Percentiles rank a stretch among this genome's conserved stretches.
phyloP scores from a whole-genome alignment of 2,113 vertebrate species.

The Colossoma macropomum region DNA sequence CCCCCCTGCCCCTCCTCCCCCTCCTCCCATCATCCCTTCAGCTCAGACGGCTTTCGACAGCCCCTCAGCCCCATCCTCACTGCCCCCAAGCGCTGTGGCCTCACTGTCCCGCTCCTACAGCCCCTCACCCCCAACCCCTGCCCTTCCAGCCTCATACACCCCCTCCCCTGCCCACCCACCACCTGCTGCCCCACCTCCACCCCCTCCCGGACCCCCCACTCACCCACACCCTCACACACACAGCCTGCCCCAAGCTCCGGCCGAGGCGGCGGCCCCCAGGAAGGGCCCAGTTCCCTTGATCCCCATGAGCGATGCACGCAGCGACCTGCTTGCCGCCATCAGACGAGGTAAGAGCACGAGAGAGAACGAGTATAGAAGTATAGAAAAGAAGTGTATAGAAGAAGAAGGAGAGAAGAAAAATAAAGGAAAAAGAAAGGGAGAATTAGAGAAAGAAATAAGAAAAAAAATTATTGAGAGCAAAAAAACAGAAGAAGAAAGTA shows the following conservation, averaged over 20 bases:
- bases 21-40: conserved; percentile 85
- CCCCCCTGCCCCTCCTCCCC: conserved; percentile 85
- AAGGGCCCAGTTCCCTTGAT: conserved; percentile 84
- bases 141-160: conserved; percentile 73
- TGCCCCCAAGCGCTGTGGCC: conserved; percentile 63
- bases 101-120: conserved; percentile 71
- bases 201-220: conserved; percentile 62
- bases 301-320: conserved; percentile 92
- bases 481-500: too few relatives aligned
- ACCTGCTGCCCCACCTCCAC: conserved; percentile 66
- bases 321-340: conserved; percentile 90
- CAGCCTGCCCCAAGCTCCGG: conserved; percentile 62
- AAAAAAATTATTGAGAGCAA: too few relatives aligned
- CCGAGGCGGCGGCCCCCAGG: conserved; percentile 66
- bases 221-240: conserved; percentile 65
- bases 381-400: not conserved
- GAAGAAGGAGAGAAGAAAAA: not conserved
- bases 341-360: conserved; percentile 83
- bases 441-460: too few relatives aligned
- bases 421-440: not conserved
- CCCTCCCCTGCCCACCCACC: conserved; percentile 77
- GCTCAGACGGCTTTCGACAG: conserved; percentile 89
- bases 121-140: conserved; percentile 79
- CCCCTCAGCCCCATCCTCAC: conserved; percentile 66
- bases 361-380: not conserved